A percentile compares a stretch with the other conserved stretches of the same genome.
Conservation (phyloP, 2,113 vertebrate genomes). For the Larimichthys crocea region DNA sequence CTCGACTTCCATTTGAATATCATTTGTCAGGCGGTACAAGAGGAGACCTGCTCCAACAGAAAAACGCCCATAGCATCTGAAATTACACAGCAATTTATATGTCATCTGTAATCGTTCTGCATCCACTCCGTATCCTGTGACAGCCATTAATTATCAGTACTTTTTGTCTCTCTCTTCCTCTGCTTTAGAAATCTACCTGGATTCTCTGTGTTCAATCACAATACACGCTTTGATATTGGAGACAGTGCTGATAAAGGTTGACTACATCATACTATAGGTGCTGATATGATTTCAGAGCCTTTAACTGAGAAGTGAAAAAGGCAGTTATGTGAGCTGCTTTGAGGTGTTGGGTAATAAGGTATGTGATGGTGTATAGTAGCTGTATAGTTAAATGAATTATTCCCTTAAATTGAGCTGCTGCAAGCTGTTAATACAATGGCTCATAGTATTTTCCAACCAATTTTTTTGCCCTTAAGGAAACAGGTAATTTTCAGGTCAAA, state of each 20-base stretch:
- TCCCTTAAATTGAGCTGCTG: conserved; percentile 30
- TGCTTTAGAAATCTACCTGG: conserved; percentile 67
- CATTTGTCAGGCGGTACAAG: conserved; percentile 78
- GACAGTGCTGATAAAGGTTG: conserved; percentile 44
- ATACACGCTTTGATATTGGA: conserved; percentile 63
- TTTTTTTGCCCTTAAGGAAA: conserved; percentile 20
- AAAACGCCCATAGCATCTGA: conserved; percentile 74
- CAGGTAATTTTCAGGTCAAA: conserved; percentile 57
- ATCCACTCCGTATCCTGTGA: conserved; percentile 72
- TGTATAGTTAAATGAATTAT: conserved; percentile 37
- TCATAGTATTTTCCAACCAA: conserved; percentile 9
- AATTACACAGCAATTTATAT: conserved; percentile 88
- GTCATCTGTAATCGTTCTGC: conserved; percentile 82
- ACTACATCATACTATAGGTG: conserved; percentile 26
- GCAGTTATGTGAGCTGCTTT: conserved; percentile 25
- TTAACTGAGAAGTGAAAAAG: conserved; percentile 6
- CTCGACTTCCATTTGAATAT: conserved; percentile 76
- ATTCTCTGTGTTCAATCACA: conserved; percentile 57
- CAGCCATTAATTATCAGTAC: conserved; percentile 83
- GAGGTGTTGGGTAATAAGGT: conserved; percentile 37
- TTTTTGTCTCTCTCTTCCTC: conserved; percentile 62
- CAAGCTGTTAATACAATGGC: conserved; percentile 51
- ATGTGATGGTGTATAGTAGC: conserved; percentile 40
- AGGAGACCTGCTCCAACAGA: conserved; percentile 79
- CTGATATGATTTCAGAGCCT: conserved; percentile 50